A percentile compares a stretch with the other conserved stretches of the same genome.
phyloP scores from a whole-genome alignment of 2,797 vertebrate genomes.

The Serranus cabrilla region DNA sequence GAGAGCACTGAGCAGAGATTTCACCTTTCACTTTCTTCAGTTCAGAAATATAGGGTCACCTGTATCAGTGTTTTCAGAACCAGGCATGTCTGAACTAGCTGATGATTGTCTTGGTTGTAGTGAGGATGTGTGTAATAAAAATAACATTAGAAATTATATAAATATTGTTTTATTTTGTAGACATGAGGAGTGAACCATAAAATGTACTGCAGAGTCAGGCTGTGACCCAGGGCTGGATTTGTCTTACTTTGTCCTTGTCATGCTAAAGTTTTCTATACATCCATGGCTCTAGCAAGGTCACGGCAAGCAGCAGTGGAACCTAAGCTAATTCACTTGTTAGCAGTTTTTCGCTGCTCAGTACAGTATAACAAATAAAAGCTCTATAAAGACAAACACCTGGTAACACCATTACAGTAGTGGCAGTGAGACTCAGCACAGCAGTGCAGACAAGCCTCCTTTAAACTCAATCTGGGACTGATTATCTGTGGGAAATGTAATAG shows the following conservation, averaged over 20 bases:
- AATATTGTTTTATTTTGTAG: neutral
- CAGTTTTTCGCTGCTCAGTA: neutral
- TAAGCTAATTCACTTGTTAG: too few relatives aligned
- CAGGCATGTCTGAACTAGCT: neutral
- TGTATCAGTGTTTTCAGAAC: too few relatives aligned
- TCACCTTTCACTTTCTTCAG: too few relatives aligned
- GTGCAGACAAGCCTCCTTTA: conserved; percentile 13
- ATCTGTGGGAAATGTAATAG: conserved; percentile 27
- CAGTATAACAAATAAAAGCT: neutral
- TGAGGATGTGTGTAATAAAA: neutral
- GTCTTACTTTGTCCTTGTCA: neutral
- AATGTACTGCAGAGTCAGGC: neutral
- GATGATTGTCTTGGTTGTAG: neutral
- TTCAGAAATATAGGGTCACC: too few relatives aligned
- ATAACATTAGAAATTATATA: neutral
- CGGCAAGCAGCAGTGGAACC: neutral
- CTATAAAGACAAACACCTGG: neutral
- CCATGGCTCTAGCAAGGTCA: neutral
- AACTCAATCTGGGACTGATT: conserved; percentile 22
- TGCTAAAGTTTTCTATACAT: neutral
- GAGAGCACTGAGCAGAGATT: neutral
- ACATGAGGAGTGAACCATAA: neutral
- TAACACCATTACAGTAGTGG: neutral
- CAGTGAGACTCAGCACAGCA: neutral
- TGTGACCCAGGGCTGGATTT: neutral